phyloP scores from a whole-genome alignment of 2,797 vertebrate genomes.

The Aphelocoma californica region DNA sequence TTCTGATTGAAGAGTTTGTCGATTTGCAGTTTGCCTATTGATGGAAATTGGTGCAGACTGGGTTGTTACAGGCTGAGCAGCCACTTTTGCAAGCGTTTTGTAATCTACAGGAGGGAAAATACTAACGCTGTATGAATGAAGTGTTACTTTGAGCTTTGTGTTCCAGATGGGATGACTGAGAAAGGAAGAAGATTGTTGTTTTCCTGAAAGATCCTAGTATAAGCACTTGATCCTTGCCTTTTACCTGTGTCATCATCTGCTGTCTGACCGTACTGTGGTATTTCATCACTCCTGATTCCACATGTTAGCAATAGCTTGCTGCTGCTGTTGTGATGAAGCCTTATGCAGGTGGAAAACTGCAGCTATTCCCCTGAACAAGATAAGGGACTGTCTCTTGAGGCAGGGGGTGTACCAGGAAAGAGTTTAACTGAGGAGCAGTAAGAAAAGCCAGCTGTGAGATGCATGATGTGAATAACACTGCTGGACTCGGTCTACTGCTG shows the following conservation, averaged over 20 bases:
- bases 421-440: neutral
- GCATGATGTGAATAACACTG: neutral
- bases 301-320: neutral
- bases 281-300: neutral
- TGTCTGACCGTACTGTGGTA: neutral
- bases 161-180: neutral
- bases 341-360: neutral
- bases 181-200: neutral
- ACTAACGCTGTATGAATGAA: neutral
- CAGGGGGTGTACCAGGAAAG: neutral
- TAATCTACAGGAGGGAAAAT: neutral
- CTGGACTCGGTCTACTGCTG: neutral
- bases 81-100: neutral
- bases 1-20: neutral
- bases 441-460: neutral
- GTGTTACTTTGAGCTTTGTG: neutral
- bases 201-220: neutral
- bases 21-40: accelerated
- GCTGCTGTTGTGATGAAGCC: neutral
- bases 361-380: neutral
- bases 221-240: neutral
- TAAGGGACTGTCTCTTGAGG: neutral
- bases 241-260: neutral
- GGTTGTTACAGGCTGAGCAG: neutral
- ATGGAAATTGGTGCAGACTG: neutral